phyloP scores from a whole-genome alignment of 53 echinoderm and acorn worm species.

The Echinometra lucunter region DNA sequence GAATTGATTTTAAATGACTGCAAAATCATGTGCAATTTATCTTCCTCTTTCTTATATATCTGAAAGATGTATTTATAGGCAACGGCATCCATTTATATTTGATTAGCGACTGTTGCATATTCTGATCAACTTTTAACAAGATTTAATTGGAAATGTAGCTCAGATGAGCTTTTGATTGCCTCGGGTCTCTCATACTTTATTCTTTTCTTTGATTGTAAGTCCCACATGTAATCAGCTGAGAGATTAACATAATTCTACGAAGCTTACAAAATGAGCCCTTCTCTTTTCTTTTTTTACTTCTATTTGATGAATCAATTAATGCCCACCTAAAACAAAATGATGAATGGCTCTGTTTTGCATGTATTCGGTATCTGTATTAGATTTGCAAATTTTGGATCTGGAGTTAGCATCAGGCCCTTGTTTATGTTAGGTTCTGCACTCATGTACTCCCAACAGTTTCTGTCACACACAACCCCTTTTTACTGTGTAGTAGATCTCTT shows the following conservation, averaged over 20 bases:
- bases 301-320: not conserved
- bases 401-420: not conserved
- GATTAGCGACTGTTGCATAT: not conserved
- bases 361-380: not conserved
- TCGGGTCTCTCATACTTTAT: not conserved
- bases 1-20: too few species aligned
- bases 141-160: not conserved
- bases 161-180: not conserved
- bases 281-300: not conserved
- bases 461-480: not conserved
- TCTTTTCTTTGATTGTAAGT: not conserved
- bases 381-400: not conserved
- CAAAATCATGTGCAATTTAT: not conserved
- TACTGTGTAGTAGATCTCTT: not conserved
- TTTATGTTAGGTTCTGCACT: not conserved
- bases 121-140: not conserved
- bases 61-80: not conserved
- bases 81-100: not conserved
- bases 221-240: conserved; percentile 2
- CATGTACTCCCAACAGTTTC: not conserved
- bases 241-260: not conserved
- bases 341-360: not conserved
- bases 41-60: not conserved
- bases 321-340: not conserved
- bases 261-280: not conserved